Evolutionary conservation across 2,797 vertebrate genomes (phyloP), one percentile per base, ranked within the genome.

Genomic region (Dendrocincla fuliginosa): DNA sequence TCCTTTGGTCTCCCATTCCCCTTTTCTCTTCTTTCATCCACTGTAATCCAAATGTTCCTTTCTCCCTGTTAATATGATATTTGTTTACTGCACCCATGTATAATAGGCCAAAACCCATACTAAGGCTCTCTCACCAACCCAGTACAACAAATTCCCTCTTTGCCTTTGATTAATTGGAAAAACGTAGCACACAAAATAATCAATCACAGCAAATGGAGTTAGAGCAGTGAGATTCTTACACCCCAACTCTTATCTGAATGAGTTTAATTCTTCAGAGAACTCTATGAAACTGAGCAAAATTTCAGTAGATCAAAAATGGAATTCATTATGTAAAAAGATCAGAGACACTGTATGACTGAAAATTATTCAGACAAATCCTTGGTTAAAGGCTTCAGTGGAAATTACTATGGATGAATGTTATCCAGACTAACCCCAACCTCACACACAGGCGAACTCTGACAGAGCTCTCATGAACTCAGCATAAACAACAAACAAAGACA

Each of bases 381-480:
- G 27, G 35, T 13, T 60, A 30, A 79, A 75, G n/a, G 25, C 30
- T 87, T 41, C 77, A 39, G 11, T 16, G 41, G 55, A 32, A 69
- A 15, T 37, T 30, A 6, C 18, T 9, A 5, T 10, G n/a, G 67
- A 20, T 44, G 10, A 24, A 18, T 17, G 5, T 35, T 8, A 27
- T 3, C 13, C 70, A 68, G 50, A 28, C 75, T 37, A 37, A 42
- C 18, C 16, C 37, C 70, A 61, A 3, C 6, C 76, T 42, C 71
- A 33, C 10, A 24, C 4, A 6, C 0, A 1, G 27, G 20, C 4
- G 3, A 88, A 13, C 19, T 20, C 69, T 6, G 15, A 35, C 41
- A 35, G 25, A 74, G 64, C 30, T 69, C 73, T 53, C n/a, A 5
- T 0, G 0, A 63, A 6, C 55, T 44, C 59, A 10, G 60, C 74